Conservation (phyloP, 2,888 invertebrate genomes). For the Agrochola circellaris region DNA sequence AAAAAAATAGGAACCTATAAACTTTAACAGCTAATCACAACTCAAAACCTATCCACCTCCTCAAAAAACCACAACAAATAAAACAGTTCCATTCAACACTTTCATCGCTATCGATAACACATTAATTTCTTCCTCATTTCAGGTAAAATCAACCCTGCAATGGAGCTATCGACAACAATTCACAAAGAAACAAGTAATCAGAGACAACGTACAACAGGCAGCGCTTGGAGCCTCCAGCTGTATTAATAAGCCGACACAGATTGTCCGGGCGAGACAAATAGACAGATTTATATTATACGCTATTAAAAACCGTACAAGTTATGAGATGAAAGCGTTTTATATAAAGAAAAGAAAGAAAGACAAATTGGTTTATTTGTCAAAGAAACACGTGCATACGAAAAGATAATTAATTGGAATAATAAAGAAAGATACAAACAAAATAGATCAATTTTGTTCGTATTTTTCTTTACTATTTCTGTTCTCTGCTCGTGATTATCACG, state of each 20-base stretch:
- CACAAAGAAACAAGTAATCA: slow-evolving; percentile 41
- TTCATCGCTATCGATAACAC: not conserved
- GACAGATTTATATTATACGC: slow-evolving; percentile 76
- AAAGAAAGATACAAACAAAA: not conserved
- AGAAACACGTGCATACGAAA: not conserved
- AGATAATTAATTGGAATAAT: not conserved
- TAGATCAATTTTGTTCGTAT: not conserved
- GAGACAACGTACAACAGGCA: slow-evolving; percentile 29
- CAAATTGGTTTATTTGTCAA: not conserved
- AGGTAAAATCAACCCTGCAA: slow-evolving; percentile 40
- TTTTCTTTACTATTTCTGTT: too few species aligned
- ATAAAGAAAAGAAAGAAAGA: not conserved
- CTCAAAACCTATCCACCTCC: not conserved
- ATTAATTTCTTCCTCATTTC: not conserved
- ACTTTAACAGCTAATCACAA: not conserved
- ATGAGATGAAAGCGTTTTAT: slow-evolving; percentile 37
- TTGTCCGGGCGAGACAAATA: slow-evolving; percentile 76
- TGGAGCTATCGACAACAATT: slow-evolving; percentile 24
- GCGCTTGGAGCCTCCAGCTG: slow-evolving; percentile 40
- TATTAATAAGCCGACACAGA: slow-evolving; percentile 72
- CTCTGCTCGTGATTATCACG: too few species aligned
- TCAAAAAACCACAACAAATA: not conserved
- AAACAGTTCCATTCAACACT: not conserved
- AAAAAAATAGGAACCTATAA: not conserved
- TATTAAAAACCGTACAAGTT: slow-evolving; percentile 68